Evolutionary conservation across 2,113 vertebrate genomes (phyloP), one percentile per base, ranked within the genome.

Genomic region (Fregetta grallaria): DNA sequence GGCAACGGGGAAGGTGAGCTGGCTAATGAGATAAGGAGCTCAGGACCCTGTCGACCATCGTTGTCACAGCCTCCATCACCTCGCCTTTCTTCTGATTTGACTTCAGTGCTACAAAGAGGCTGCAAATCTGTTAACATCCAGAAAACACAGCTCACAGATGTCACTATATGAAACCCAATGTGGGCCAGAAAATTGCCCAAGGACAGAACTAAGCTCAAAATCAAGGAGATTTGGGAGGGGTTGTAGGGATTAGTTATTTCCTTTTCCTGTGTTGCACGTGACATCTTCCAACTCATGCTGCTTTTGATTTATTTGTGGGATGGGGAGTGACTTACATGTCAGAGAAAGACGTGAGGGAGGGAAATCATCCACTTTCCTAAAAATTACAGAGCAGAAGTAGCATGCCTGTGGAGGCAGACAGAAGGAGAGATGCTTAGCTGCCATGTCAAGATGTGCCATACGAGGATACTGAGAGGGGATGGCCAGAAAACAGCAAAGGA

Each of bases 401-500:
- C 2, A 1, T 44, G 20, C 15, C 27, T 67, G 34, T 16, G 55
- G 16, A 83, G 44, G 32, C 38, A 59, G 26, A 59, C 22, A 58
- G 62, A 30, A 59, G 12, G 26, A 73, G 30, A 82, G 25, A 4
- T 34, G 20, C 52, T 72, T 50, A 56, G 32, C 22, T 95, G 38
- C 42, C n/a, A 7, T 23, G n/a, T 52, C 38, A 68, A 1, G 0
- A 30, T 5, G 3, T 38, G 38, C 27, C n/a, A 25, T 19, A 15
- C 45, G 25, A 87, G 38, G 55, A 59, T 30, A 40, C n/a, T 15
- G n/a, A 66, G 49, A 52, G 16, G 34, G 23, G 8, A 45, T 26
- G 36, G 36, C 20, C 38, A 42, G 19, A 73, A 58, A 76, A 71
- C n/a, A 74, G 38, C 17, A 17, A 52, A 19, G 27, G 19, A 77